Conservation (phyloP, 2,113 vertebrate genomes). For the Ctenodactylus gundi region DNA sequence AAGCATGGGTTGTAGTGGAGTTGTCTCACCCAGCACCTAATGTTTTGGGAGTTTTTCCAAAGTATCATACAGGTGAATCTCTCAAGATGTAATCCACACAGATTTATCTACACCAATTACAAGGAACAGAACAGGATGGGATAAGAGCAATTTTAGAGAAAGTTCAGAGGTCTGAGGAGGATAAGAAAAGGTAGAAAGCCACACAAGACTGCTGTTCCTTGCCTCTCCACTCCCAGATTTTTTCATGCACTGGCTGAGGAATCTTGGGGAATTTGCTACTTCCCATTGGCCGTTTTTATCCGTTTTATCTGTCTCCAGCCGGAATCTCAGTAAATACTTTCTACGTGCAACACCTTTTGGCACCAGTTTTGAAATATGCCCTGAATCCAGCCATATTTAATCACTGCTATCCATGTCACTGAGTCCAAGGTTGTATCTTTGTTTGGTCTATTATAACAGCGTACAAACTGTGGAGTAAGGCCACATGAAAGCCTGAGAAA, state of each 20-base stretch:
- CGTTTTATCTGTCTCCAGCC: background rate
- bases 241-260: background rate
- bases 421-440: background rate
- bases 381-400: background rate
- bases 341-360: background rate
- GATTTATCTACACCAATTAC: background rate
- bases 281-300: background rate
- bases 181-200: background rate
- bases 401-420: background rate
- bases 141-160: background rate
- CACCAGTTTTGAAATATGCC: background rate
- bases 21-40: background rate
- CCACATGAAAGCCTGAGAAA: background rate
- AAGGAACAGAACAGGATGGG: background rate
- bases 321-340: background rate
- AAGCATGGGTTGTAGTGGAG: fast-evolving
- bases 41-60: background rate
- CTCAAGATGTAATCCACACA: background rate
- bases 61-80: background rate
- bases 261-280: background rate
- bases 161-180: background rate
- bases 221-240: background rate
- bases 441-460: background rate
- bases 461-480: background rate
- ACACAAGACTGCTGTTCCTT: background rate